Conservation (phyloP, 1,140 invertebrate species). For the Physella acuta region DNA sequence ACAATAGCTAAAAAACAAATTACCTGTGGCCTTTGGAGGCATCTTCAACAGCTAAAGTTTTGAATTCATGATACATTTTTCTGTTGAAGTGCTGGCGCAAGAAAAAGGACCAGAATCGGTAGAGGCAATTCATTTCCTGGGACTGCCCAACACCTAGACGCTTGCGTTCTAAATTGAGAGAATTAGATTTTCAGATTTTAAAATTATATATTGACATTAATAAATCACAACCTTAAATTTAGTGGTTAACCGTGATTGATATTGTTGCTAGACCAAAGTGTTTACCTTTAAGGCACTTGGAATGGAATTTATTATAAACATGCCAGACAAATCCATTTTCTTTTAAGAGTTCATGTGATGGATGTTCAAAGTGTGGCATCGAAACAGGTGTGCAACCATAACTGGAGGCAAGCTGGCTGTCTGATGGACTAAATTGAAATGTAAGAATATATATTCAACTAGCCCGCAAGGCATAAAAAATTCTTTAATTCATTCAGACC, state of each 20-base stretch:
- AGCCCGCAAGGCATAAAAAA: too few species aligned
- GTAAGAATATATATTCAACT: too few species aligned
- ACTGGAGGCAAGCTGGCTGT: slow-evolving; percentile 66
- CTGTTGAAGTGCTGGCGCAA: slow-evolving; percentile 96
- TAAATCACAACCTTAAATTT: too few species aligned
- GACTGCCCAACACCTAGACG: slow-evolving; percentile 79
- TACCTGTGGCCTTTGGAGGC: slow-evolving; percentile 86
- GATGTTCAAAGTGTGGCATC: slow-evolving; percentile 90
- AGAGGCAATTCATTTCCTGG: slow-evolving; percentile 59
- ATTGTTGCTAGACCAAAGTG: too few species aligned
- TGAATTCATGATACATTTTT: slow-evolving; percentile 98
- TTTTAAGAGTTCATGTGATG: slow-evolving; percentile 90
- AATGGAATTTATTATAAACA: slow-evolving; percentile 92
- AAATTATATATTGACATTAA: too few species aligned
- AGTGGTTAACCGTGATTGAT: too few species aligned
- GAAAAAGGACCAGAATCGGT: slow-evolving; percentile 98
- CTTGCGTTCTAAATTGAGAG: slow-evolving; percentile 68
- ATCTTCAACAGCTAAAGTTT: slow-evolving; percentile 86
- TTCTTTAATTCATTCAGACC: too few species aligned
- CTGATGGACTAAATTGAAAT: slow-evolving; percentile 48
- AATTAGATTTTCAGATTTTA: too few species aligned
- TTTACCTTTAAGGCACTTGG: slow-evolving; percentile 86
- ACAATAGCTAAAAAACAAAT: slow-evolving; percentile 8
- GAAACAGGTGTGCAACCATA: slow-evolving; percentile 68
- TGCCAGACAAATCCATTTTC: slow-evolving; percentile 98